Conservation (phyloP, 2,113 vertebrate species). For the Cygnus atratus region DNA sequence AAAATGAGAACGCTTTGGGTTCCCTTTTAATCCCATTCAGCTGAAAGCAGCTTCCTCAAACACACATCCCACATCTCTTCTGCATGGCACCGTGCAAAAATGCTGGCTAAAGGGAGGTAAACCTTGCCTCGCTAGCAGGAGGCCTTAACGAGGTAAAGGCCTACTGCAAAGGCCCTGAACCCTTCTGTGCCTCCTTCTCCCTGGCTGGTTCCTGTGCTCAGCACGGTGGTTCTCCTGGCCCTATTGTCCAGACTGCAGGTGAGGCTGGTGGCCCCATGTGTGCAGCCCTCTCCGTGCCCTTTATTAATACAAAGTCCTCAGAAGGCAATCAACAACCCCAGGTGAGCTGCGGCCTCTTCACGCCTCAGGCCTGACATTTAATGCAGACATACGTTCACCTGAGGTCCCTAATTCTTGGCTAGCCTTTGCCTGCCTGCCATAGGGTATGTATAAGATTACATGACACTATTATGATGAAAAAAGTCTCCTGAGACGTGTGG, state of each 20-base stretch:
- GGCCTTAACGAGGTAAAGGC: not conserved
- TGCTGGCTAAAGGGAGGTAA: not conserved
- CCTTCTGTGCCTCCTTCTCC: not conserved
- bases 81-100: not conserved
- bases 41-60: constrained; percentile 52
- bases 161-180: not conserved
- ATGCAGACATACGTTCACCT: not conserved
- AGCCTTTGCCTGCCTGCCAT: not conserved
- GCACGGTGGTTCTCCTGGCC: not conserved
- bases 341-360: not conserved
- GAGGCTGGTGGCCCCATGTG: not conserved
- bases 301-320: not conserved
- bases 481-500: not conserved
- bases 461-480: not conserved
- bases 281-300: not conserved
- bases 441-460: not conserved
- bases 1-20: not conserved
- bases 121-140: not conserved
- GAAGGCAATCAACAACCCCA: not conserved
- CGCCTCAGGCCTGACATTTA: not conserved
- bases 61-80: not conserved
- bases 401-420: not conserved
- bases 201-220: not conserved
- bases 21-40: constrained; percentile 38
- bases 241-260: not conserved